Conservation (phyloP, 2,888 invertebrate species). For the Folsomia candida region DNA sequence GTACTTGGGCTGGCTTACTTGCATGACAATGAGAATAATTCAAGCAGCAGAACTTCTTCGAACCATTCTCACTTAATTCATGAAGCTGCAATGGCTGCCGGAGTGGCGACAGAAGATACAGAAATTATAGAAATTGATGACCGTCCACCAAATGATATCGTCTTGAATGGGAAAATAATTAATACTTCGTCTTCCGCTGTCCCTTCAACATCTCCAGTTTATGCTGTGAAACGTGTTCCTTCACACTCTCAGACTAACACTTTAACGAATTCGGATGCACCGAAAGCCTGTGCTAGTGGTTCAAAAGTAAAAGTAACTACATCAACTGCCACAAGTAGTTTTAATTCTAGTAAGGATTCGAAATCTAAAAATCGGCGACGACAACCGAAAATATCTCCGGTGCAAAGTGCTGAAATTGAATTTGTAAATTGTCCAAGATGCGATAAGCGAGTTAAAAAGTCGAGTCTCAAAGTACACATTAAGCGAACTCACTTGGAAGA, state of each 20-base stretch:
- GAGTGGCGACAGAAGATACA: background rate
- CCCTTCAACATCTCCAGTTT: conserved; percentile 17
- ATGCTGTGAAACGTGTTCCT: conserved; percentile 36
- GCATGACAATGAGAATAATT: too few species aligned
- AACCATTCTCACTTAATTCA: conserved; percentile 11
- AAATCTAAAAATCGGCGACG: background rate
- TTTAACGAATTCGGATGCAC: too few species aligned
- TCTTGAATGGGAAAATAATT: background rate
- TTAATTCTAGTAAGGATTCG: background rate
- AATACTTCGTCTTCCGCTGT: background rate
- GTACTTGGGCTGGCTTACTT: conserved; percentile 7
- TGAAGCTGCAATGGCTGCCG: conserved; percentile 9
- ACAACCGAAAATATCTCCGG: background rate
- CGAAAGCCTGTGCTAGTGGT: too few species aligned
- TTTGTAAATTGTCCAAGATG: conserved; percentile 40
- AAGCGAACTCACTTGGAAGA: conserved; percentile 42
- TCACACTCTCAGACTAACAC: background rate
- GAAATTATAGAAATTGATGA: background rate
- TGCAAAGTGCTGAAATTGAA: conserved; percentile 17
- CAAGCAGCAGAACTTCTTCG: background rate
- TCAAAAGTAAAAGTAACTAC: background rate
- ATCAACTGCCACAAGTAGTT: background rate
- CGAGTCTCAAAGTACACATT: conserved; percentile 45
- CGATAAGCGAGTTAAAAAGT: conserved; percentile 41
- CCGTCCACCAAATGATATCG: background rate